Evolutionary conservation across 2,888 invertebrate species (phyloP), one percentile per base, ranked within the genome.

Genomic region (Pseudoips prasinana): DNA sequence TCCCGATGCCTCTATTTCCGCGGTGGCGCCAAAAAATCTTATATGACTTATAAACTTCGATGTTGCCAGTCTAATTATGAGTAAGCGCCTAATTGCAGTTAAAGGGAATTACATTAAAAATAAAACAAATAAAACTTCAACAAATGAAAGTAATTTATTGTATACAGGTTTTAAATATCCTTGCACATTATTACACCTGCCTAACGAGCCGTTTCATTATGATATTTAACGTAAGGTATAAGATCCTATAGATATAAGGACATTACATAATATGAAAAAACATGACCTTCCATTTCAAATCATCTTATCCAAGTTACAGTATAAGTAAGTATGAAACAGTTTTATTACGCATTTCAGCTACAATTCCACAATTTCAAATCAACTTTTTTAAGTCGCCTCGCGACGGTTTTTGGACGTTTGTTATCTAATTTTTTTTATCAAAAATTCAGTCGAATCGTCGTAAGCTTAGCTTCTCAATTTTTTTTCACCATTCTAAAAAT

Each of bases 81-180:
- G n/a, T n/a, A n/a, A n/a, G n/a, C n/a, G n/a, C n/a, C n/a, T n/a
- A n/a, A n/a, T n/a, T n/a, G n/a, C n/a, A n/a, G n/a, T n/a, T n/a
- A n/a, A n/a, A n/a, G n/a, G 14, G 14, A 3, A 14, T 14, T 3
- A 14, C 2, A 14, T 14, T 14, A n/a, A 28, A 78, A 84, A 83
- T 84, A 63, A 86, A 84, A 87, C 82, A 77, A 74, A 59, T 50
- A 63, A 30, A 62, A 63, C 44, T 64, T 88, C 87, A 88, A 88
- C 88, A 88, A 88, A 88, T 88, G 87, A 88, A 88, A 87, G 88
- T 85, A 88, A 84, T 88, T 85, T 88, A 88, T 88, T 88, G 88
- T 88, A 88, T 88, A 88, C 87, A 88, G 88, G 88, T 87, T 87
- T 86, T 86, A 85, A 87, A 86, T 85, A 86, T 85, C 79, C 82